Evolutionary conservation across 2,888 invertebrate genomes (phyloP), one percentile per base, ranked within the genome.

Genomic region (Cremastinae sp.): DNA sequence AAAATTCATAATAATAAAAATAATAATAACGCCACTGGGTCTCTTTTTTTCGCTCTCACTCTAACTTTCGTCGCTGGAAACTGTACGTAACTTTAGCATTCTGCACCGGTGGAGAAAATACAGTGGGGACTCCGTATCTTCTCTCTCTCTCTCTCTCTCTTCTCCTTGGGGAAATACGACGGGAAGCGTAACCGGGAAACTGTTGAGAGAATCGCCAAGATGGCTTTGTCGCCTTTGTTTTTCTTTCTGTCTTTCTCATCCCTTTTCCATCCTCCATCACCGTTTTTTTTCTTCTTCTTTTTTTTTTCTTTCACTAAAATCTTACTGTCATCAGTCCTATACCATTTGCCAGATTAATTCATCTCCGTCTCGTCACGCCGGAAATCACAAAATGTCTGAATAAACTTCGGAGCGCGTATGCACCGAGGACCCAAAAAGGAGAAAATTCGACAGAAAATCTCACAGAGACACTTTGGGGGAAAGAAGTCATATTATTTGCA

Each of bases 101-200:
- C 22, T 20, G 20, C 61, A 18, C 14, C 49, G 38, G 51, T 18
- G 53, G 66, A 75, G 71, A 74, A 69, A 51, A 58, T 43, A 58
- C 62, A 61, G 28, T 12, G 45, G 38, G 51, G 45, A 61, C 65
- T 38, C 22, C 18, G 22, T 70, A 18, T 36, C 54, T 14, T 28
- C 41, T 58, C n/a, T n/a, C n/a, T n/a, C n/a, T n/a, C n/a, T n/a
- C n/a, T n/a, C n/a, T n/a, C n/a, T n/a, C n/a, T n/a, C n/a, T 45
- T 56, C 69, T 72, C 75, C 58, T 68, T 34, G 51, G 75, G 75
- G 75, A 76, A 76, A 76, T 76, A 76, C 62, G 62, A 58, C 62
- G 72, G 53, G 45, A 76, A 72, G 72, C 49, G 47, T n/a, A n/a
- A n/a, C n/a, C 20, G 72, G 56, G 56, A 53, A 12, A 62, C 62